Evolutionary conservation across 23 tunicate genomes (phyloP), one percentile per base, ranked within the genome.

Genomic region (Botrylloides violaceus): DNA sequence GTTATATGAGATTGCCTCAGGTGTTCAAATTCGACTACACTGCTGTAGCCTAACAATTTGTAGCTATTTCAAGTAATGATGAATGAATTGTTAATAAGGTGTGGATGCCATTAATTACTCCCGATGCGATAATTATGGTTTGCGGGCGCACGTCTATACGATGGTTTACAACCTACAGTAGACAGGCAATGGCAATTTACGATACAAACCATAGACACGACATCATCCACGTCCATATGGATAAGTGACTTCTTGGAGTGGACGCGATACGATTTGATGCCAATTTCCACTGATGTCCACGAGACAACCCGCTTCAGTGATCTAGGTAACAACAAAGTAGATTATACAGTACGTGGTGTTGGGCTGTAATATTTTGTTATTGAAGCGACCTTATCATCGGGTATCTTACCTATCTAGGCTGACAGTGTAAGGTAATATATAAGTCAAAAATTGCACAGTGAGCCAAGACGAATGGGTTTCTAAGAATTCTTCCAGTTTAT

Each of bases 401-500:
- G n/a, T n/a, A n/a, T n/a, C n/a, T n/a, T 28, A 68, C 74, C 58
- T 68, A 25, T 68, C 74, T 38, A 68, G 47, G 29, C 74, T 68
- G 58, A 68, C 37, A 32, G 74, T 68, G 28, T 68, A 37, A 7
- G 74, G 74, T 1, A 68, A 28, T 37, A 68, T 12, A 19, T 68
- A 25, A 23, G 12, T 27, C 26, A 68, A 56, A 43, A 68, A 68
- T 2, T 36, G 32, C 1, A 35, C 47, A 22, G 36, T 68, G 12
- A 68, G 47, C 74, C 74, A 68, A 0, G 21, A 0, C 37, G 12
- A 0, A 28, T 68, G 62, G 12, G 58, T 23, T 68, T 0, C 28
- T 1, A 68, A 43, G 37, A 68, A 68, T 5, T 19, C 56, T 24
- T 37, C 58, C 29, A 68, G 30, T 4, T 68, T 27, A 7, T 68